phyloP scores from a whole-genome alignment of 2,888 invertebrate species.

The Bimastos eiseni region DNA sequence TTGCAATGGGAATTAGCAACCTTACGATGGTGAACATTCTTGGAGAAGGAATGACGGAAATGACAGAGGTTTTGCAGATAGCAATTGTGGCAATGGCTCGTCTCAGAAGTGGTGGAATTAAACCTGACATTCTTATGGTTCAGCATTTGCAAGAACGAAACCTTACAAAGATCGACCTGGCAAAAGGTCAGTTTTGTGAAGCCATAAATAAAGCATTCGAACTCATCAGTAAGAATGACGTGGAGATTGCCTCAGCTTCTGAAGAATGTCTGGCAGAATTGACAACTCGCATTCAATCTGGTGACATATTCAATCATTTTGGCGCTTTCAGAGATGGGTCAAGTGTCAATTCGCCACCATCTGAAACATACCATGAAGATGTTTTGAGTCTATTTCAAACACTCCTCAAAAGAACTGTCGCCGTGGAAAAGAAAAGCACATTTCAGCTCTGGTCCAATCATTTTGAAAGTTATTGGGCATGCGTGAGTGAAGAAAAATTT shows the following conservation, averaged over 20 bases:
- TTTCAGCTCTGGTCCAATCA: conserved; percentile 18
- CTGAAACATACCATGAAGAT: conserved; percentile 18
- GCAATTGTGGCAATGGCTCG: conserved; percentile 21
- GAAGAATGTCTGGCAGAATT: not conserved
- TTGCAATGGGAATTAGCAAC: conserved; percentile 14
- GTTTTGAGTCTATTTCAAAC: not conserved
- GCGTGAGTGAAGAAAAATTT: not conserved
- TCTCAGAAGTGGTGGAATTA: not conserved
- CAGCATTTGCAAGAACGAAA: conserved; percentile 20
- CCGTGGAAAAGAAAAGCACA: not conserved
- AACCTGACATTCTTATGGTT: conserved; percentile 13
- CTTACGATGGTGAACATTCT: conserved; percentile 19
- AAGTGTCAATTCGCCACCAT: conserved; percentile 16
- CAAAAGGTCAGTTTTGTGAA: conserved; percentile 20
- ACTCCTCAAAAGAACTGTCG: not conserved
- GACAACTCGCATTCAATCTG: conserved; percentile 14
- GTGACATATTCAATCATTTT: not conserved
- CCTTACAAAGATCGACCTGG: not conserved
- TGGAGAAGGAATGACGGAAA: conserved; percentile 24
- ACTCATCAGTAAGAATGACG: not conserved
- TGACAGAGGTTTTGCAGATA: conserved; percentile 20
- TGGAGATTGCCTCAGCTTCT: not conserved
- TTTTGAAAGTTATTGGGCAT: conserved; percentile 17
- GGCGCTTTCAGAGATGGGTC: conserved; percentile 20
- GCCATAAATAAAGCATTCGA: conserved; percentile 8